These are phyloP conservation scores for Pygocentrus nattereri DNA, from an alignment of 2,797 vertebrate species.

Conservation along the genomic window DNA sequence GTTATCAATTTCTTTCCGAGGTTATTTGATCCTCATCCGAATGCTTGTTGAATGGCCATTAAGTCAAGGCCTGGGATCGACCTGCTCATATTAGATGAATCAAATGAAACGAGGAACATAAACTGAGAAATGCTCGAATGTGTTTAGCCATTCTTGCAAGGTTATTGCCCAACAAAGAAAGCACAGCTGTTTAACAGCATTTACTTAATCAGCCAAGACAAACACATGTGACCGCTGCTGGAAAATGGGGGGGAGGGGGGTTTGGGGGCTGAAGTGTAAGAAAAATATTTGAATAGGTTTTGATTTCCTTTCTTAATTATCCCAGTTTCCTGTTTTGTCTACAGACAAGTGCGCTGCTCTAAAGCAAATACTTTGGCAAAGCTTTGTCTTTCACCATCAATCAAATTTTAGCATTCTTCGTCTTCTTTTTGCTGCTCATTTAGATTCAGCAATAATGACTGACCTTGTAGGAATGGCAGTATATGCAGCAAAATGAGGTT, in stretches of 20 bases:
- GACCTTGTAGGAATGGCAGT: too few species aligned
- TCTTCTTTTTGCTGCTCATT: not conserved
- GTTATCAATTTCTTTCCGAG: not conserved
- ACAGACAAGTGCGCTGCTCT: not conserved
- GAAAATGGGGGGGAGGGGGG: not conserved
- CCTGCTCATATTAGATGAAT: not conserved
- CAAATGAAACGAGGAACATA: not conserved
- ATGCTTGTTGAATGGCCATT: not conserved
- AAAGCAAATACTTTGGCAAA: too few species aligned
- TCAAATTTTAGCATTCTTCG: too few species aligned
- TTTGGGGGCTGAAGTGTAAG: not conserved
- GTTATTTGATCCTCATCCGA: not conserved
- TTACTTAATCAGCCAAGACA: constrained; percentile 10
- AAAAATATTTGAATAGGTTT: constrained; percentile 4
- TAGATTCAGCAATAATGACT: not conserved
- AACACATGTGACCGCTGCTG: not conserved
- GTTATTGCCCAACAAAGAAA: not conserved
- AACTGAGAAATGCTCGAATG: not conserved
- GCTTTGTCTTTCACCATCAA: not conserved
- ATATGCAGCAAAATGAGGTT: too few species aligned
- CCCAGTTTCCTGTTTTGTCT: not conserved
- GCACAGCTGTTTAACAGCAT: too few species aligned
- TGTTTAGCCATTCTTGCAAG: not conserved
- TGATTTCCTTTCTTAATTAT: not conserved
- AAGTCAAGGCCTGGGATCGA: not conserved